A percentile compares a stretch with the other conserved stretches of the same genome.
phyloP scores from a whole-genome alignment of 2,113 vertebrate species.

The Hypanus sabinus region DNA sequence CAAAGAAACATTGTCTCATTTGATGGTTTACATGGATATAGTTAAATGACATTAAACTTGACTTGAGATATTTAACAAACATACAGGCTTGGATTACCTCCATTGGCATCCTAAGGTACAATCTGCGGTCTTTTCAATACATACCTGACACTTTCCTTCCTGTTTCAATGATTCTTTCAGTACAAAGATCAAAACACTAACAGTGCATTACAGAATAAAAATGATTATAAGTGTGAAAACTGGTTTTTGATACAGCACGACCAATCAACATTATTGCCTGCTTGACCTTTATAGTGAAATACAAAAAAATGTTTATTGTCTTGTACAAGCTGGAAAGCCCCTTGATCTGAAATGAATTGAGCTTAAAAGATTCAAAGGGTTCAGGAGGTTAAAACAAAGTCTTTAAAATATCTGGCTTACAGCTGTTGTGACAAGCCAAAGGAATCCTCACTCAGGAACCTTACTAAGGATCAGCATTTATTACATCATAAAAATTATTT shows the following conservation, averaged over 20 bases:
- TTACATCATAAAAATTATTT: not conserved
- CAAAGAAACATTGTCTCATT: too few species aligned
- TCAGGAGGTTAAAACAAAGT: not conserved
- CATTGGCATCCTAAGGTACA: not conserved
- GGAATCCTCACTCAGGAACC: not conserved
- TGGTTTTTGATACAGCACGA: not conserved
- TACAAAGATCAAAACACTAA: not conserved
- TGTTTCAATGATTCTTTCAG: not conserved
- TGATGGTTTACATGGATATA: too few species aligned
- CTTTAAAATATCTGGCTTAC: not conserved
- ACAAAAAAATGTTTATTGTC: not conserved
- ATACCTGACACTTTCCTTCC: not conserved
- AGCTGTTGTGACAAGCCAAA: not conserved
- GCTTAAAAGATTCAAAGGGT: not conserved
- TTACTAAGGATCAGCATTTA: not conserved
- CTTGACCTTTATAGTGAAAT: not conserved
- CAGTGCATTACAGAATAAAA: not conserved
- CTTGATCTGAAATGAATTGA: constrained; percentile 15
- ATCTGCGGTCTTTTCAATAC: not conserved
- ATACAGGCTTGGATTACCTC: not conserved
- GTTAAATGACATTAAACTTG: too few species aligned
- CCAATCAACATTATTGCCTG: not conserved
- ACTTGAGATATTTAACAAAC: not conserved
- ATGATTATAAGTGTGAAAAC: too few species aligned
- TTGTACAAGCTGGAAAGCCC: not conserved